Conservation (phyloP, 2,797 vertebrate genomes). For the Tauraco hartlaubi region DNA sequence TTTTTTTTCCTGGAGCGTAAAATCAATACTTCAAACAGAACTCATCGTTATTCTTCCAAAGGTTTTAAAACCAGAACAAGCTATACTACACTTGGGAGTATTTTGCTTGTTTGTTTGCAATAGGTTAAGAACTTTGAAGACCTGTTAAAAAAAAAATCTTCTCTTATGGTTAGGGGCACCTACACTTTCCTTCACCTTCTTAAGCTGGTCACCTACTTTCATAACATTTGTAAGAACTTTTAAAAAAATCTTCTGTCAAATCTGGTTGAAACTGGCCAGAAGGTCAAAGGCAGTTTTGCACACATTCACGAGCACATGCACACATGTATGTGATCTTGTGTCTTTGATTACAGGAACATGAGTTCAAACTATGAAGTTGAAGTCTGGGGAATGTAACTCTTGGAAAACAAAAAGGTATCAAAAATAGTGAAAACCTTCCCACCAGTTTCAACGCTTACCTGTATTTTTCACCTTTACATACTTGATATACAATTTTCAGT, state of each 20-base stretch:
- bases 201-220: neutral
- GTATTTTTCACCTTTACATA: neutral
- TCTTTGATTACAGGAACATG: neutral
- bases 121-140: neutral
- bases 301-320: accelerated
- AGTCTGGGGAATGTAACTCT: neutral
- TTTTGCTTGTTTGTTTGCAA: neutral
- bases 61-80: neutral
- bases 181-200: neutral
- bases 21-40: neutral
- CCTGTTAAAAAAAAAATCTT: neutral
- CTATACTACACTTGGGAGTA: neutral
- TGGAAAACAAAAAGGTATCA: neutral
- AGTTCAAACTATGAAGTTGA: neutral
- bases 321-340: neutral
- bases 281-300: neutral
- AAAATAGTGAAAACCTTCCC: neutral
- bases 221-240: neutral
- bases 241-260: neutral
- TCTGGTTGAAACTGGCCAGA: neutral
- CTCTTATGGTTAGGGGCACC: neutral
- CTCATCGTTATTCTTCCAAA: neutral
- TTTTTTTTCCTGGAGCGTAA: neutral
- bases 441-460: neutral
- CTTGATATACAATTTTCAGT: neutral